A percentile compares a stretch with the other conserved stretches of the same genome.
phyloP scores from a whole-genome alignment of 2,888 invertebrate genomes.

The Rhaphigaster nebulosa region DNA sequence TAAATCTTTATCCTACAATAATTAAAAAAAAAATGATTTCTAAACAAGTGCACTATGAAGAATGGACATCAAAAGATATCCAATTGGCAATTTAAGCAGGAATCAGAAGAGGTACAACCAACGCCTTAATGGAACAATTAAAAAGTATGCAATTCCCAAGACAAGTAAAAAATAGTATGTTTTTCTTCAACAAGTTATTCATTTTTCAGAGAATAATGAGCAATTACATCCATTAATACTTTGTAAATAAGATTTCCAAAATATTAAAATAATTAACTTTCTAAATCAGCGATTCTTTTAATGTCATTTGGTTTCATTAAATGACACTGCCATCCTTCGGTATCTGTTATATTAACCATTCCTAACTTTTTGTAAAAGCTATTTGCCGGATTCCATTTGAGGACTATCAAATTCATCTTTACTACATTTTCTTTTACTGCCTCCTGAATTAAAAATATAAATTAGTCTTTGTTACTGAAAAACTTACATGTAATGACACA shows the following conservation, averaged over 20 bases:
- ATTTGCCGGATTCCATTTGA: slow-evolving; percentile 87
- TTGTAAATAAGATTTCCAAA: neutral
- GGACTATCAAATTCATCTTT: slow-evolving; percentile 83
- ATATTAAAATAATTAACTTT: neutral
- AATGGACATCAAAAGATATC: no score
- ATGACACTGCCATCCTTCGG: slow-evolving; percentile 77
- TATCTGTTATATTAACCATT: slow-evolving; percentile 76
- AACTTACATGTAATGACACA: neutral
- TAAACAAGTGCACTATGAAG: no score
- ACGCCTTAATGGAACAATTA: no score
- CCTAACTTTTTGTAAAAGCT: slow-evolving; percentile 81
- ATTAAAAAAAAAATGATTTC: no score
- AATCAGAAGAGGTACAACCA: no score
- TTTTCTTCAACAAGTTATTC: neutral
- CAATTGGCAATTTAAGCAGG: no score
- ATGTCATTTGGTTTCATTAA: neutral
- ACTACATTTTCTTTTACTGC: slow-evolving; percentile 71
- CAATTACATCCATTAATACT: no score
- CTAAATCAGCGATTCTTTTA: neutral
- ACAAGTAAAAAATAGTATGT: neutral
- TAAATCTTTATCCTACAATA: no score
- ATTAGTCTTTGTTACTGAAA: neutral
- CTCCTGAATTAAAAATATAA: slow-evolving; percentile 67
- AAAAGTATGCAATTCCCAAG: no score
- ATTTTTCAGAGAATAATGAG: neutral